Base-by-base conservation (phyloP, 1,140 invertebrate genomes). In the Tribolium castaneum region DNA sequence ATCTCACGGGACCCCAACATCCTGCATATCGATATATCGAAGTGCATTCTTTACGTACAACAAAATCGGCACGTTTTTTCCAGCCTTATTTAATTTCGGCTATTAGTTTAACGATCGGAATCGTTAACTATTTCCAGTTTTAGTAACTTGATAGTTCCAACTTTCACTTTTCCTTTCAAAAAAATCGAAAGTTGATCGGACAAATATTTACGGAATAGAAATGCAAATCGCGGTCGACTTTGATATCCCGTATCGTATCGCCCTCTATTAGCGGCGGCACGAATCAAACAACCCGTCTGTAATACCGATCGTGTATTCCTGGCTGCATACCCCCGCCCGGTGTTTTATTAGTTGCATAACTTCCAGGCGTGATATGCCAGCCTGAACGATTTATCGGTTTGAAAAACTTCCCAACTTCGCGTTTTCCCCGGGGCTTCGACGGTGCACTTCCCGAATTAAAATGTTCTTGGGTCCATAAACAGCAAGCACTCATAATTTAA, bases 11-110 rank as follows among this genome's bases (percentile, higher is more conserved):
- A 66, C 59, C 59, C 59, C 59, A 25, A 14, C 54, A 59, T 59
- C 54, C 54, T 59, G 54, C 59, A 39, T 66, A 66, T 35, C 59
- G 59, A 66, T 66, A 66, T 66, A 66, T 66, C 59, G 59, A 66
- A 66, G 59, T 35, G 59, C 54, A 45, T 45, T 45, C 39, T 45
- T 45, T 22, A 59, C 52, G 14, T 1, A 16, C 52, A 16, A 14
- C 4, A 12, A 19, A 30, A 62, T 62, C 10, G 56, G 9, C 56
- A 66, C 59, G 59, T 66, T 35, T 59, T 9, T 30, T 30, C 25
- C 3, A 6, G 25, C 25, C 5, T 30, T 30, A 30, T 30, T 30
- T n/a, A 19, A 30, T 7, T 30, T 30, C 25, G 25, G 25, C 16
- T 19, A 19, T 19, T 1, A 19, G 16, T 1, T 19, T 19, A 19